Evolutionary conservation across 2,888 invertebrate genomes (phyloP), one percentile per base, ranked within the genome.

Genomic region (Nymphalis urticae): DNA sequence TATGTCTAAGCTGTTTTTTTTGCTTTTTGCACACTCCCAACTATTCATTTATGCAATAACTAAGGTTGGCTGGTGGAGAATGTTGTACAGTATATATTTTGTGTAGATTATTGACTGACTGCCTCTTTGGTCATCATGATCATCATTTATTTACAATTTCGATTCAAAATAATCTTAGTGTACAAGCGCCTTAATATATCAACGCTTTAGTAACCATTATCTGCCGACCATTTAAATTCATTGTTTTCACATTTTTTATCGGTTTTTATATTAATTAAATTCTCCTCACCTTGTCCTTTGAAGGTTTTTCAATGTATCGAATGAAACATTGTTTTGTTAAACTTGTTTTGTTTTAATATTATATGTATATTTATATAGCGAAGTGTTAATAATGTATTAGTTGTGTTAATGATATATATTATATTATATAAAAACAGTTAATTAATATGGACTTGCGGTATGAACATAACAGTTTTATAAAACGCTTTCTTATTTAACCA

Each of bases 311-410:
- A 42, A 19, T 58, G 58, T 21, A 56, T 56, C 42, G 58, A 10
- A 19, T 19, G 58, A 36, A 58, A 42, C 58, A 58, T 19, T 58
- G 58, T 58, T 58, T 42, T 58, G 54, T 58, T 42, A 58, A 58
- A 13, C n/a, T 50, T 50, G 58, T 58, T 58, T 19, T 19, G 27
- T 56, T 56, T 60, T 36, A 51, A 54, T 61, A 42, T 27, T 27
- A 32, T 32, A 60, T 66, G 61, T 53, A 53, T 61, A 61, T 61
- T 61, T 58, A 56, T 32, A 17, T 56, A 24, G 42, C 42, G 42
- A 58, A n/a, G 65, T 42, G 56, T 36, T 67, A 62, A 42, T 42
- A 42, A 42, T 42, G 42, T 42, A 42, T 67, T 62, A 36, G 66
- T 50, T 6, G 58, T 19, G 19, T 58, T 42, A 19, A 36, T 27